phyloP scores from a whole-genome alignment of 1,140 invertebrate species.

The Globodera ellingtonae region DNA sequence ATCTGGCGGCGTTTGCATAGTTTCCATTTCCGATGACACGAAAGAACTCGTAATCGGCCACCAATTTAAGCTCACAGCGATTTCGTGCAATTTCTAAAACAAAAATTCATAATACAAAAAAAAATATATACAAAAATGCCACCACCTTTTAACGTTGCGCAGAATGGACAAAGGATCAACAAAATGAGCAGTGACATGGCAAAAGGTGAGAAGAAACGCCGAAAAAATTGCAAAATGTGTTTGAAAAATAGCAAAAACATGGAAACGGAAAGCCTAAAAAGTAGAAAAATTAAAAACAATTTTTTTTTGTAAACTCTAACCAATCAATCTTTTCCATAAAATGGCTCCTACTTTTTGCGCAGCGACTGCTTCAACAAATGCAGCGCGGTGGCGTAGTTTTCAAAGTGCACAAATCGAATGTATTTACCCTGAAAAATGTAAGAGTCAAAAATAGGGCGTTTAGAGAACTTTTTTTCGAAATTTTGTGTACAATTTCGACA shows the following conservation, averaged over 20 bases:
- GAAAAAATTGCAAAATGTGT: too few relatives aligned
- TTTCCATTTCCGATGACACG: conserved; percentile 47
- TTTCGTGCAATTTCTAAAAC: conserved; percentile 30
- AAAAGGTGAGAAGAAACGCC: too few relatives aligned
- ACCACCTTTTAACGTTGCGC: too few relatives aligned
- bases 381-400: conserved; percentile 8
- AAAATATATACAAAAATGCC: too few relatives aligned
- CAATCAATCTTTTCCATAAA: too few relatives aligned
- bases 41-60: conserved; percentile 52
- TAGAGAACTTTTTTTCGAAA: too few relatives aligned
- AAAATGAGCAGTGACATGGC: too few relatives aligned
- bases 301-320: too few relatives aligned
- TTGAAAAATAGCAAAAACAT: too few relatives aligned
- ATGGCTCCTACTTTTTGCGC: conserved; percentile 1
- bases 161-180: too few relatives aligned
- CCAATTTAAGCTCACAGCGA: conserved; percentile 51
- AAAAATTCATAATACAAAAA: not conserved
- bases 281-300: not conserved
- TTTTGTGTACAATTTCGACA: too few relatives aligned
- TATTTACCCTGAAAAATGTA: conserved; percentile 10
- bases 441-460: too few relatives aligned
- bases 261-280: not conserved
- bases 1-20: conserved; percentile 55
- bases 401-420: conserved; percentile 33
- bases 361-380: conserved; percentile 28